Percentiles rank a stretch among this genome's conserved stretches.
Conservation (phyloP, 2,113 vertebrate species). For the Psettodes erumei region DNA sequence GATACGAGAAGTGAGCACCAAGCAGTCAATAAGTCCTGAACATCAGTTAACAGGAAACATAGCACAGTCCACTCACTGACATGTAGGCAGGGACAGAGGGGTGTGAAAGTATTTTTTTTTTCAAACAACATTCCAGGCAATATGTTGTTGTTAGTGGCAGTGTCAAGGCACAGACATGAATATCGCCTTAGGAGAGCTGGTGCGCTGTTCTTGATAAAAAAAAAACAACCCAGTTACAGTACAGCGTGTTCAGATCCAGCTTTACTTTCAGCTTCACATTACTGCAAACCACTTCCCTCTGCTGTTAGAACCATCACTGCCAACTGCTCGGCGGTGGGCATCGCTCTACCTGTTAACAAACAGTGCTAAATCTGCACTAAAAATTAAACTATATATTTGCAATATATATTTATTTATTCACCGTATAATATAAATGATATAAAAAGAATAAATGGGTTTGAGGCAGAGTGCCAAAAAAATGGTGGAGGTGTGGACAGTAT, state of each 20-base stretch:
- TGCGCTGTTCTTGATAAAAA: background rate
- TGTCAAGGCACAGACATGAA: background rate
- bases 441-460: background rate
- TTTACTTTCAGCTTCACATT: constrained; percentile 2
- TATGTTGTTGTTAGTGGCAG: constrained; percentile 21
- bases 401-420: no score
- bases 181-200: background rate
- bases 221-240: background rate
- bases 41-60: constrained; percentile 4
- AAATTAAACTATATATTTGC: no score
- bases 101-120: constrained; percentile 21
- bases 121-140: constrained; percentile 16
- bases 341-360: constrained; percentile 16
- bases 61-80: background rate
- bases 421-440: no score
- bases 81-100: background rate
- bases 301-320: constrained; percentile 7
- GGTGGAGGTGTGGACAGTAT: background rate
- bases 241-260: background rate
- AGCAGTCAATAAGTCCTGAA: constrained; percentile 24
- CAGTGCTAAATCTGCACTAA: constrained; percentile 31
- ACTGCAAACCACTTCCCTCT: constrained; percentile 8
- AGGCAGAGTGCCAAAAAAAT: background rate
- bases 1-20: constrained; percentile 89
- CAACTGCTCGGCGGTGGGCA: constrained; percentile 29